Evolutionary conservation across 2,797 vertebrate genomes (phyloP).

Genomic region (Crenuchus spilurus): DNA sequence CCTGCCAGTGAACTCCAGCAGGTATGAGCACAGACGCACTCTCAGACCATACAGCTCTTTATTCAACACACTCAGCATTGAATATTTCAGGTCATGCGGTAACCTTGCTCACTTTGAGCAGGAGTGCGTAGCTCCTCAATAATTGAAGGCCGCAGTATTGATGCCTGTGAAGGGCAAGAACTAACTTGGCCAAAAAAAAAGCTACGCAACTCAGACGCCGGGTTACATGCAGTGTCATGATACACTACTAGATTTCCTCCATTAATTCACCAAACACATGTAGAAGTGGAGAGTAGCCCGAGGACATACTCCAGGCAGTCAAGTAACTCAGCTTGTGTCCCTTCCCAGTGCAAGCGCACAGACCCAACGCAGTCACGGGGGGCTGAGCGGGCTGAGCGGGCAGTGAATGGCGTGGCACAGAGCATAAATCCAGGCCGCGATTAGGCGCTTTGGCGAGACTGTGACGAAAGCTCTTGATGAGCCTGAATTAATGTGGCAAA

Average conservation of each 20-base stretch:
- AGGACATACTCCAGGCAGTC: constrained; percentile 24
- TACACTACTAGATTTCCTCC: constrained; percentile 20
- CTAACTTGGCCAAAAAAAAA: neutral
- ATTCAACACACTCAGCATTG: constrained; percentile 24
- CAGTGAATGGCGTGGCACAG: neutral
- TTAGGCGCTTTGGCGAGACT: neutral
- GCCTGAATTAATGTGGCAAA: constrained; percentile 45
- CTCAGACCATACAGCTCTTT: constrained; percentile 21
- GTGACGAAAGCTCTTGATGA: constrained; percentile 5
- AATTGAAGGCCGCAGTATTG: constrained; percentile 48
- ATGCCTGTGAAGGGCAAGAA: constrained; percentile 34
- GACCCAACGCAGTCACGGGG: neutral
- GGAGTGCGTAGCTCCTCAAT: constrained; percentile 31
- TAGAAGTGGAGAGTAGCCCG: constrained; percentile 13
- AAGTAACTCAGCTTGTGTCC: neutral
- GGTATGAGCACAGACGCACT: constrained; percentile 3
- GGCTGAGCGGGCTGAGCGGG: neutral
- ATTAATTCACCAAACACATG: constrained; percentile 29
- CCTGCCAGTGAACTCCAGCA: too few species aligned
- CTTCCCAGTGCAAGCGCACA: neutral
- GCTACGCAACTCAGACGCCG: constrained; percentile 19
- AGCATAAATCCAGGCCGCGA: constrained; percentile 10
- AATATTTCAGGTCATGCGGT: constrained; percentile 32
- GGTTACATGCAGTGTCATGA: constrained; percentile 37
- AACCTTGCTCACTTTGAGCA: constrained; percentile 41